These are phyloP conservation scores for Aphelinus certus DNA, from an alignment of 1,140 invertebrate species.

Conservation along the genomic window DNA sequence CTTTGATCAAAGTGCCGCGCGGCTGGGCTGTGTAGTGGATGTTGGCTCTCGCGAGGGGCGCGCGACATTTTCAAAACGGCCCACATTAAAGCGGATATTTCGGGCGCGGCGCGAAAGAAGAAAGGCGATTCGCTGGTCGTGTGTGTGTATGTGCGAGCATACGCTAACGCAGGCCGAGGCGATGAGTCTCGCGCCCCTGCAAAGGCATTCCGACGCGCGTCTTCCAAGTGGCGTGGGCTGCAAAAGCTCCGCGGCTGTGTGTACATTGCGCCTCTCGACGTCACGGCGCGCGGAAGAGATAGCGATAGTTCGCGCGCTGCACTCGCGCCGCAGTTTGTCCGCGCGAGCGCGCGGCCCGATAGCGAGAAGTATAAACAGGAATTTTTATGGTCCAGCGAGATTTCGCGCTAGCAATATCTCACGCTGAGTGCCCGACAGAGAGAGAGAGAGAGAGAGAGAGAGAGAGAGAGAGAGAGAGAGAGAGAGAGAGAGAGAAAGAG, in stretches of 20 bases:
- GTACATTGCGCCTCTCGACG: not conserved
- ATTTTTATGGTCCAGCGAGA: constrained; percentile 4
- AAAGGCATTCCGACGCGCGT: constrained; percentile 29
- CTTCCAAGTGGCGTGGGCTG: too few species aligned
- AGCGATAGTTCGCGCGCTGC: constrained; percentile 7
- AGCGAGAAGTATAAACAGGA: constrained; percentile 6
- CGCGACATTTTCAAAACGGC: constrained; percentile 33
- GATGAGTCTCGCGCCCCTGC: not conserved
- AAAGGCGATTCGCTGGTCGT: too few species aligned
- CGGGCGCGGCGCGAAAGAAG: not conserved
- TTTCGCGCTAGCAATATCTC: not conserved
- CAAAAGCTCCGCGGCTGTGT: not conserved
- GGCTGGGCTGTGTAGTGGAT: too few species aligned
- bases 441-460: too few species aligned
- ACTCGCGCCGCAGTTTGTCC: not conserved
- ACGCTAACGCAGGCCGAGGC: not conserved
- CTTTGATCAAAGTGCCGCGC: constrained; percentile 31
- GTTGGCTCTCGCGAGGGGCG: too few species aligned
- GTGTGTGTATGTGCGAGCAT: too few species aligned
- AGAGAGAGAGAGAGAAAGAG: too few species aligned
- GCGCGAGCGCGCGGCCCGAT: not conserved
- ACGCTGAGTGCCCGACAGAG: too few species aligned
- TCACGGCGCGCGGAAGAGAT: constrained; percentile 9
- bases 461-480: too few species aligned
- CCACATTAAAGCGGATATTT: constrained; percentile 39